A percentile compares a stretch with the other conserved stretches of the same genome.
phyloP scores from a whole-genome alignment of 2,797 vertebrate species.

The Gobionotothen gibberifrons region DNA sequence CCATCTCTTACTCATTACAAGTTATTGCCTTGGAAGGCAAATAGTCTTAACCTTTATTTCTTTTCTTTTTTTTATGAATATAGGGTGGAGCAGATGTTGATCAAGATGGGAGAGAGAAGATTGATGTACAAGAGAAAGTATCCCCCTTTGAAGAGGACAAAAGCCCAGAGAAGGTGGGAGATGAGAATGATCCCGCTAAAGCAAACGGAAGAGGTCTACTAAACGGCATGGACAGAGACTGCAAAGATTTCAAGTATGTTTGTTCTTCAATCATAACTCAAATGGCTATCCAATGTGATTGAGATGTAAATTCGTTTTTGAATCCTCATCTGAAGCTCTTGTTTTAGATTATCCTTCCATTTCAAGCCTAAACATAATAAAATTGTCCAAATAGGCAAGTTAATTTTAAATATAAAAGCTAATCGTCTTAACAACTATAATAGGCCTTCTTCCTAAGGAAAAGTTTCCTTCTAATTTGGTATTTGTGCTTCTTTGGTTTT shows the following conservation, averaged over 20 bases:
- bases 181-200: conserved; percentile 91
- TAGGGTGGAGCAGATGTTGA: conserved; percentile 94
- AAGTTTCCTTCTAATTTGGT: not conserved
- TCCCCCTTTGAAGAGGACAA: conserved; percentile 97
- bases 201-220: conserved; percentile 94
- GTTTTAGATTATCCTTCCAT: not conserved
- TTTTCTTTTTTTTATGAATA: not conserved
- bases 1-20: not conserved
- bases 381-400: not conserved
- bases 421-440: not conserved
- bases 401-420: not conserved
- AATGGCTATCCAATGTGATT: not conserved
- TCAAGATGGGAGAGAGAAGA: conserved; percentile 94
- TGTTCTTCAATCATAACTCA: not conserved
- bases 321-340: too few species aligned
- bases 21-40: not conserved
- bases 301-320: not conserved
- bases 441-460: not conserved
- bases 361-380: not conserved
- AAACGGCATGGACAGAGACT: conserved; percentile 98
- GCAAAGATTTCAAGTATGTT: conserved; percentile 99
- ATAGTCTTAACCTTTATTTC: not conserved
- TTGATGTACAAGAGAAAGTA: conserved; percentile 92
- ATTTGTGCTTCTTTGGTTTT: not conserved
- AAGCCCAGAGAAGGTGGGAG: conserved; percentile 93